A percentile compares a stretch with the other conserved stretches of the same genome.
These are phyloP conservation scores for Eristalis arbustorum DNA, from an alignment of 2,888 invertebrate genomes.

Conservation along the genomic window DNA sequence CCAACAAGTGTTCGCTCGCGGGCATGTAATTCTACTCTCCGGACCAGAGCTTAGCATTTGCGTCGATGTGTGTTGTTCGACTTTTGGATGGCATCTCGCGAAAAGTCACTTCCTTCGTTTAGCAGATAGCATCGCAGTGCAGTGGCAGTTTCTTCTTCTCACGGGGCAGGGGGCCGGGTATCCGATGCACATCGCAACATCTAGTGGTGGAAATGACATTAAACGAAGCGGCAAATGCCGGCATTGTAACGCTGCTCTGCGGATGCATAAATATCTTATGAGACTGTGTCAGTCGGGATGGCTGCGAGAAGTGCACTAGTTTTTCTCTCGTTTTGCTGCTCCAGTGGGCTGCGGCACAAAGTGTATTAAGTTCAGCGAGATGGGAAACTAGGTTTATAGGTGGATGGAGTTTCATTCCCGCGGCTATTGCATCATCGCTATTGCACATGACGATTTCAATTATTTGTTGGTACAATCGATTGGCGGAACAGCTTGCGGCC, in stretches of 20 bases:
- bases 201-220: slow-evolving; percentile 35
- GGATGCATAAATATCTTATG: slow-evolving; percentile 1
- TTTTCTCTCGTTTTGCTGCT: slow-evolving; percentile 12
- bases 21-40: slow-evolving; percentile 19
- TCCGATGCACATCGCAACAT: slow-evolving; percentile 37
- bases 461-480: neutral
- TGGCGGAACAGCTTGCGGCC: neutral
- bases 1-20: slow-evolving; percentile 34
- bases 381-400: slow-evolving; percentile 52
- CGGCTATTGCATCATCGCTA: slow-evolving; percentile 38
- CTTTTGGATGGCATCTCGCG: slow-evolving; percentile 1
- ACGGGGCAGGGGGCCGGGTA: neutral
- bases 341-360: neutral
- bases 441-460: slow-evolving; percentile 18
- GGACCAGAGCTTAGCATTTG: slow-evolving; percentile 48
- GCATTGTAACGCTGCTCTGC: slow-evolving; percentile 20
- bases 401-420: slow-evolving; percentile 2
- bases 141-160: neutral
- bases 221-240: slow-evolving; percentile 30
- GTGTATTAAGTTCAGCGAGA: slow-evolving; percentile 22
- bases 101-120: slow-evolving; percentile 51
- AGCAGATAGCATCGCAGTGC: slow-evolving; percentile 19
- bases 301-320: slow-evolving; percentile 12
- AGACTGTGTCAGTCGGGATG: slow-evolving; percentile 25
- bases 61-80: slow-evolving; percentile 36